These are phyloP conservation scores for Microplitis manilae DNA, from an alignment of 2,888 invertebrate species.

Conservation along the genomic window DNA sequence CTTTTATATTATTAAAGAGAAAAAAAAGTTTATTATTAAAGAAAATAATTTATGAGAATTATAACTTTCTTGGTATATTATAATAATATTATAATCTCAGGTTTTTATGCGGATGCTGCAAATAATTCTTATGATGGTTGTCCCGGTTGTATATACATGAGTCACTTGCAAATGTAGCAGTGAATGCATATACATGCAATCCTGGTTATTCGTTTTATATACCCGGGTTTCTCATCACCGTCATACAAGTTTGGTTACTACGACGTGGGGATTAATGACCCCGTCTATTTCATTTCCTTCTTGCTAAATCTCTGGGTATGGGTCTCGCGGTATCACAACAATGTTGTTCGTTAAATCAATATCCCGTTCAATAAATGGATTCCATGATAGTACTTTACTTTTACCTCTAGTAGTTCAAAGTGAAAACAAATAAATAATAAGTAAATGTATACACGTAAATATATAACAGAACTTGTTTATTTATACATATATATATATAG, in stretches of 20 bases:
- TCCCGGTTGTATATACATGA: not conserved
- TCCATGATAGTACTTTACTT: conserved; percentile 1
- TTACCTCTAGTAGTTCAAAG: not conserved
- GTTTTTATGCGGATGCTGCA: not conserved
- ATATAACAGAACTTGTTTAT: not conserved
- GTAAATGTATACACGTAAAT: not conserved
- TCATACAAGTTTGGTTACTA: conserved; percentile 7
- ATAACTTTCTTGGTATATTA: not conserved
- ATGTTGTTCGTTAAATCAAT: conserved; percentile 30
- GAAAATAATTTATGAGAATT: not conserved
- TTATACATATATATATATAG: not conserved
- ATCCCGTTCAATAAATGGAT: conserved; percentile 8
- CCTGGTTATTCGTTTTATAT: conserved; percentile 6
- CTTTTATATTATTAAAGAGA: not conserved
- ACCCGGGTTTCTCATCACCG: not conserved
- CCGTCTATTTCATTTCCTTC: conserved; percentile 39
- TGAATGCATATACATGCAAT: conserved; percentile 1
- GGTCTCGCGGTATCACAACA: conserved; percentile 14
- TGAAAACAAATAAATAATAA: not conserved
- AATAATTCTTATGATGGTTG: not conserved
- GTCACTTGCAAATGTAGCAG: not conserved
- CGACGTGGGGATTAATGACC: conserved; percentile 38
- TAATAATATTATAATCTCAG: not conserved
- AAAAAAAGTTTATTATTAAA: not conserved
- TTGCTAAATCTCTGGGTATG: conserved; percentile 11